A percentile compares a stretch with the other conserved stretches of the same genome.
These are phyloP conservation scores for Sciurus niger DNA, from an alignment of 2,113 vertebrate species.

Conservation along the genomic window DNA sequence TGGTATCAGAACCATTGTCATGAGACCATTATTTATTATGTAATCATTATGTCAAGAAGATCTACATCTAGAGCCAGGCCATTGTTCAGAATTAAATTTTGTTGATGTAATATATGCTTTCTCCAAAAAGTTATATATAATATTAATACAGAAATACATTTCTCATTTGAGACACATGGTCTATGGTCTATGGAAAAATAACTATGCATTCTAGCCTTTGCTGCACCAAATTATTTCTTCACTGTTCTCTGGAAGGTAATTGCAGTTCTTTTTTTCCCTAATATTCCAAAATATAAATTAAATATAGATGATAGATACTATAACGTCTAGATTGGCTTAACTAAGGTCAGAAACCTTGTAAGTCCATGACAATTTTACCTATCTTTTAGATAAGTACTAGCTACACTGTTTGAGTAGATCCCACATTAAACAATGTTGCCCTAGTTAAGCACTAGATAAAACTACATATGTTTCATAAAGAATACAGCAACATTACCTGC, in stretches of 20 bases:
- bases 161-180: not conserved
- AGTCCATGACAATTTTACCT: not conserved
- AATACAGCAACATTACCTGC: constrained; percentile 92
- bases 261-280: not conserved
- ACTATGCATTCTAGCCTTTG: not conserved
- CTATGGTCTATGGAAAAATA: not conserved
- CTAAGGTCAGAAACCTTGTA: not conserved
- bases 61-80: too few relatives aligned
- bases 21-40: too few relatives aligned
- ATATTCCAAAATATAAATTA: not conserved
- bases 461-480: not conserved
- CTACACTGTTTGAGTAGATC: not conserved
- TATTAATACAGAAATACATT: not conserved
- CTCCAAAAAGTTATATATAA: not conserved
- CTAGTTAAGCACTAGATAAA: not conserved
- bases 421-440: not conserved
- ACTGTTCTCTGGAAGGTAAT: not conserved
- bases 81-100: not conserved
- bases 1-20: not conserved
- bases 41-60: too few relatives aligned
- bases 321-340: not conserved
- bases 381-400: not conserved
- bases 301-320: not conserved
- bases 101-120: not conserved
- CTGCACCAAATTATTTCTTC: not conserved